Base-by-base conservation (phyloP, 2,113 vertebrate species). In the Monarcha castaneiventris region DNA sequence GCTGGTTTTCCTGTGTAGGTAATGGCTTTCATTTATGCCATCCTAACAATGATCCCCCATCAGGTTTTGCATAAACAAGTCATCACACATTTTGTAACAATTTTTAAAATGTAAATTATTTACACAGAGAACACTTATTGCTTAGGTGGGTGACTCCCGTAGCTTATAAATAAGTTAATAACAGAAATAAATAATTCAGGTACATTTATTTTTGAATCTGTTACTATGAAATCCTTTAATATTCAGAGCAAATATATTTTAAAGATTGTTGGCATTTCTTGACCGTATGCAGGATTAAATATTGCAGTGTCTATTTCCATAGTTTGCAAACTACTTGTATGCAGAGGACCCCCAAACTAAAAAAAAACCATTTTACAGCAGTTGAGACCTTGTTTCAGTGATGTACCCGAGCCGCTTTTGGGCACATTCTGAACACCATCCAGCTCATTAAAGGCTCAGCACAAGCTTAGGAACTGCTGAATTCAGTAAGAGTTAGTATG, bases 91-190 rank as follows among this genome's bases (percentile, higher is more conserved):
- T 94, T 94, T 95, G 54, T 82, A 95, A 85, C 41, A 43, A 66
- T 61, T 91, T 96, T 64, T 61, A 54, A 92, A 95, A 58, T 69
- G 32, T 95, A 87, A 93, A 95, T 95, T 92, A 95, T 94, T 95
- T 93, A 91, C 44, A 33, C 16, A 58, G 30, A 82, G 39, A 82
- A 72, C 62, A 13, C 29, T 84, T 95, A 52, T 61, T 82, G 66
- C 86, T 82, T 84, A 84, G 74, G 37, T 92, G 44, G 41, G 56
- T 82, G 62, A 74, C 22, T 94, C 73, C 44, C 7, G 1, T 49
- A 55, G 17, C 46, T 94, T 94, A 89, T 89, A 79, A 94, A 91
- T 93, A 91, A 74, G 62, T 95, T 85, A 94, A 58, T 84, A 89
- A 76, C 21, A 46, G 32, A 69, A 89, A 82, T 89, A 91, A 97